A percentile compares a stretch with the other conserved stretches of the same genome.
These are phyloP conservation scores for Cydia splendana DNA, from an alignment of 1,140 invertebrate species.

Conservation along the genomic window DNA sequence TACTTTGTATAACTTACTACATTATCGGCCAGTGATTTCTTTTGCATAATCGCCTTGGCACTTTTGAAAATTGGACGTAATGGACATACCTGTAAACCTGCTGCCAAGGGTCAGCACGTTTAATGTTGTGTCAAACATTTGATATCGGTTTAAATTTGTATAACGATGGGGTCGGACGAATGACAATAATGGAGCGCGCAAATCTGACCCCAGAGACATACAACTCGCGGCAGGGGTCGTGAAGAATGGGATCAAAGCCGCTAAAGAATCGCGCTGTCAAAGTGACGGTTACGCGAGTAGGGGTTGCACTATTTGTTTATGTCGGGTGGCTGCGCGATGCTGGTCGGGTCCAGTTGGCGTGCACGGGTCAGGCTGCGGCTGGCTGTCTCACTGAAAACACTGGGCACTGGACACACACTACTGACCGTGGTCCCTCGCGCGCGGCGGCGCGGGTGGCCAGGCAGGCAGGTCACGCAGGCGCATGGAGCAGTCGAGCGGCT, in stretches of 20 bases:
- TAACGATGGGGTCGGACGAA: constrained; percentile 38
- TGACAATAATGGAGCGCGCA: constrained; percentile 43
- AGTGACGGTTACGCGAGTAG: not conserved
- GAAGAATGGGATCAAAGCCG: constrained; percentile 40
- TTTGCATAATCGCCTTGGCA: not conserved
- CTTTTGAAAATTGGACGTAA: not conserved
- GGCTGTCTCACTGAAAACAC: constrained; percentile 20
- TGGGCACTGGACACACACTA: constrained; percentile 34
- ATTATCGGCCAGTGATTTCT: not conserved
- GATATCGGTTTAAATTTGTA: constrained; percentile 32
- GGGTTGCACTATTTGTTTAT: constrained; percentile 5
- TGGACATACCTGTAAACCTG: constrained; percentile 10
- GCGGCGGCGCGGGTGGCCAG: constrained; percentile 61
- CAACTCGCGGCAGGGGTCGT: constrained; percentile 40
- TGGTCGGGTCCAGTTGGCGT: constrained; percentile 35
- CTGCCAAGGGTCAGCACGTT: constrained; percentile 1
- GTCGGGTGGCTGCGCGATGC: constrained; percentile 30
- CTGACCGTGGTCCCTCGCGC: constrained; percentile 63
- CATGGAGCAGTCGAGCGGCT: constrained; percentile 77
- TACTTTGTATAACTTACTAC: not conserved
- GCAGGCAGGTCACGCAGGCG: constrained; percentile 70
- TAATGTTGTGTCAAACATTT: constrained; percentile 17
- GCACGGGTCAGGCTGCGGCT: not conserved
- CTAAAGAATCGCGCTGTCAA: constrained; percentile 23
- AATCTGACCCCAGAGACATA: constrained; percentile 42